These are phyloP conservation scores for Epinotia nisella DNA, from an alignment of 2,888 invertebrate genomes.

Conservation along the genomic window DNA sequence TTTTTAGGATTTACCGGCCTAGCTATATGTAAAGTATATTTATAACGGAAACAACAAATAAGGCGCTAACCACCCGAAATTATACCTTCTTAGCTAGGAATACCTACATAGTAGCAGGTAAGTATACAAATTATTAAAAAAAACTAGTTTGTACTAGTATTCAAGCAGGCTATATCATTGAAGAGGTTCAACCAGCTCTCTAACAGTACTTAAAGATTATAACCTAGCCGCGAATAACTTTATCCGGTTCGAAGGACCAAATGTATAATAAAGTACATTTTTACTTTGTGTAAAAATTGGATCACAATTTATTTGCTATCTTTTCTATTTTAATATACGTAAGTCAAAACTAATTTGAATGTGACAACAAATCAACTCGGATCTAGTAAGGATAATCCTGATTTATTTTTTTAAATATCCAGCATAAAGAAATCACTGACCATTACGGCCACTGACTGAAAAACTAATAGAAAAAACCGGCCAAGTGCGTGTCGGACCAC, in stretches of 20 bases:
- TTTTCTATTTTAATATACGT: background rate
- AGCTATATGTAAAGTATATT: background rate
- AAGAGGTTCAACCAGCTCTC: background rate
- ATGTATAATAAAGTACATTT: too few species aligned
- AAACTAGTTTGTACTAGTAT: background rate
- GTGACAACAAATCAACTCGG: background rate
- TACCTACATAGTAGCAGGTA: background rate
- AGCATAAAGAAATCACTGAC: slow-evolving; percentile 5
- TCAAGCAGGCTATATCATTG: background rate
- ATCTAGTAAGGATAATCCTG: slow-evolving; percentile 11
- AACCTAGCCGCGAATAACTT: background rate
- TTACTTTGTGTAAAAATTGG: background rate
- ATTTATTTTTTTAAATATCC: background rate
- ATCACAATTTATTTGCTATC: background rate
- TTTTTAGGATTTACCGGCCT: background rate
- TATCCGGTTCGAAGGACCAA: too few species aligned
- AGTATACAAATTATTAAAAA: background rate
- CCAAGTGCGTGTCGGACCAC: too few species aligned
- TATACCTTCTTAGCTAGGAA: too few species aligned
- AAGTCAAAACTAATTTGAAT: slow-evolving; percentile 6
- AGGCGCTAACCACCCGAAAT: background rate
- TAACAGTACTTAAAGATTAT: background rate
- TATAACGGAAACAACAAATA: background rate
- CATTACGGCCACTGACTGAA: background rate
- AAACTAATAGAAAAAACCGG: slow-evolving; percentile 9